Conservation (phyloP, 2,113 vertebrate genomes). For the Pithys albifrons region DNA sequence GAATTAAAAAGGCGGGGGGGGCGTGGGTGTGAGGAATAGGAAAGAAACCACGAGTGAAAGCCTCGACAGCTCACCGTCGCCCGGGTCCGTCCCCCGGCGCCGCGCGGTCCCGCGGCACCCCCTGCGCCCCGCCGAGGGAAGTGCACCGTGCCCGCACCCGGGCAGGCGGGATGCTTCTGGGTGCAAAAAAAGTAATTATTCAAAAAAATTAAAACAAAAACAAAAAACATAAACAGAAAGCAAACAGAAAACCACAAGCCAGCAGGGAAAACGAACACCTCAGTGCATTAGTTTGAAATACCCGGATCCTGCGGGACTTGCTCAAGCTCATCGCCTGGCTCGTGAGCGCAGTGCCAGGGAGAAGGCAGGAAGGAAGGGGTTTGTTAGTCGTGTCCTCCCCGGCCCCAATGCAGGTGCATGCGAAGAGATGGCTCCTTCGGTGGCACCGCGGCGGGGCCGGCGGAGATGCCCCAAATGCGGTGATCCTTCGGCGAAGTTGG, state of each 20-base stretch:
- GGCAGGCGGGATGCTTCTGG: not conserved
- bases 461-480: not conserved
- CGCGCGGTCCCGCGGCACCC: slow-evolving; percentile 56
- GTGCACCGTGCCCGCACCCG: not conserved
- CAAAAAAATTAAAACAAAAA: too few species aligned
- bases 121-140: slow-evolving; percentile 36
- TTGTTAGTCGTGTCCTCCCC: not conserved
- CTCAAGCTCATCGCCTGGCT: fast-evolving
- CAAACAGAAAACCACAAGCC: too few species aligned
- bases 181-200: not conserved
- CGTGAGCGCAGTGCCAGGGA: fast-evolving
- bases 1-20: not conserved
- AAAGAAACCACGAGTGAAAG: not conserved
- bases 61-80: not conserved
- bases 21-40: too few species aligned
- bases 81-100: not conserved
- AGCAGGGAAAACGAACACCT: not conserved
- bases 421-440: not conserved
- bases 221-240: not conserved
- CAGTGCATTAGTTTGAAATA: not conserved
- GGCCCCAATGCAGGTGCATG: not conserved
- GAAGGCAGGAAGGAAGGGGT: not conserved
- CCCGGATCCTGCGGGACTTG: not conserved
- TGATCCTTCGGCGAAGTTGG: not conserved
- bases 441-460: not conserved